These are phyloP conservation scores for Cairina moschata DNA, from an alignment of 2,113 vertebrate species.

Conservation along the genomic window DNA sequence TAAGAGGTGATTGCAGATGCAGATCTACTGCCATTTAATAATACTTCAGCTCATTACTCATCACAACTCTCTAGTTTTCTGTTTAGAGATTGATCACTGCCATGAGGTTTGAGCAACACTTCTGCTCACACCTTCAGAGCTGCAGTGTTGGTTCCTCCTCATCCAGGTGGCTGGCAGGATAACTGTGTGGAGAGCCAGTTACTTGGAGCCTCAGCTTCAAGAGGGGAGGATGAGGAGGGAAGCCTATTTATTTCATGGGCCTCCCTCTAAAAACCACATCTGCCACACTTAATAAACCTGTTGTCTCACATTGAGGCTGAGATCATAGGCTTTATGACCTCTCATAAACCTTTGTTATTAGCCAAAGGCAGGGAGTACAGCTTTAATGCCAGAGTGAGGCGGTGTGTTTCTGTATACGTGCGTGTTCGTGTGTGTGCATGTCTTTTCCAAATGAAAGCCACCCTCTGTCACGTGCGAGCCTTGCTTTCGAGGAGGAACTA, in stretches of 20 bases:
- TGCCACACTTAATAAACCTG: neutral
- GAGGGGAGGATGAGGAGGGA: accelerated
- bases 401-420: neutral
- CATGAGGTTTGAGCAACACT: neutral
- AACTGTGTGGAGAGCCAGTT: neutral
- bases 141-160: neutral
- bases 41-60: neutral
- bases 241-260: neutral
- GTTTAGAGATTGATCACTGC: neutral
- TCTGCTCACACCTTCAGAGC: neutral
- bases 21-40: neutral
- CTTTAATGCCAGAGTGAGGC: neutral
- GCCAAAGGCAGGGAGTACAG: neutral
- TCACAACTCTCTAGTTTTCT: neutral
- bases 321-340: neutral
- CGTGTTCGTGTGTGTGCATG: neutral
- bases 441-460: neutral
- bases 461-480: neutral
- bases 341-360: neutral
- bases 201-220: neutral
- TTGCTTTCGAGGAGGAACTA: neutral
- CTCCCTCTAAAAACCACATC: neutral
- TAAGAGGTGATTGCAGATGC: neutral
- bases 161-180: neutral
- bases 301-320: neutral